Evolutionary conservation across 2,888 invertebrate genomes (phyloP).

Genomic region (Drosophila fulvimacula): DNA sequence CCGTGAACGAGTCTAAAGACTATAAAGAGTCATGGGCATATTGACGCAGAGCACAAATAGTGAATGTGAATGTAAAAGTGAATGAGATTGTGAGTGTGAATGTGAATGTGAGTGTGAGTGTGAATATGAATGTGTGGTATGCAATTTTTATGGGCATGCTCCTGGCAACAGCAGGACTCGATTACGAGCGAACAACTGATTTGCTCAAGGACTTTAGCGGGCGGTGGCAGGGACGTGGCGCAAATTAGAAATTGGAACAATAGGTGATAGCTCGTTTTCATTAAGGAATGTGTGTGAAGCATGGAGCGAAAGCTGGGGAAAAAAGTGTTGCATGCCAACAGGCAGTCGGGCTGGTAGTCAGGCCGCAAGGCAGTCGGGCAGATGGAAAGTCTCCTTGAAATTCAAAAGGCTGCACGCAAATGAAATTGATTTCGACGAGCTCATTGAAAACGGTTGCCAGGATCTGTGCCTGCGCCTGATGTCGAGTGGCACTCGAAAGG

Average conservation of each 20-base stretch:
- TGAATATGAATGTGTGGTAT: slow-evolving; percentile 53
- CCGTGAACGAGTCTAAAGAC: slow-evolving; percentile 7
- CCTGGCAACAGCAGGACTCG: slow-evolving; percentile 7
- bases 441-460: slow-evolving; percentile 54
- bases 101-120: neutral
- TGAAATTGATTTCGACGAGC: slow-evolving; percentile 76
- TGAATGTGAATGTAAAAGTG: neutral
- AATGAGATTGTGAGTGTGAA: neutral
- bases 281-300: slow-evolving; percentile 59
- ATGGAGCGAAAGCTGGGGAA: neutral
- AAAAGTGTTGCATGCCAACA: slow-evolving; percentile 69
- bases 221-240: slow-evolving; percentile 16
- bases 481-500: slow-evolving; percentile 61
- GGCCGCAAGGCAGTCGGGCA: neutral
- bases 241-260: slow-evolving; percentile 79
- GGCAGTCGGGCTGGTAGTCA: slow-evolving; percentile 13
- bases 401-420: slow-evolving; percentile 68
- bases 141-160: slow-evolving; percentile 69
- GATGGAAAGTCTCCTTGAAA: slow-evolving; percentile 39
- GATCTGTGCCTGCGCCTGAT: slow-evolving; percentile 65
- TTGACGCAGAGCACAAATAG: slow-evolving; percentile 39
- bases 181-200: slow-evolving; percentile 50
- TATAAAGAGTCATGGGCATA: slow-evolving; percentile 56
- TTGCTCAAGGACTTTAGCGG: slow-evolving; percentile 65
- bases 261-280: slow-evolving; percentile 68